Evolutionary conservation across 2,113 vertebrate genomes (phyloP).

Genomic region (Fukomys damarensis): DNA sequence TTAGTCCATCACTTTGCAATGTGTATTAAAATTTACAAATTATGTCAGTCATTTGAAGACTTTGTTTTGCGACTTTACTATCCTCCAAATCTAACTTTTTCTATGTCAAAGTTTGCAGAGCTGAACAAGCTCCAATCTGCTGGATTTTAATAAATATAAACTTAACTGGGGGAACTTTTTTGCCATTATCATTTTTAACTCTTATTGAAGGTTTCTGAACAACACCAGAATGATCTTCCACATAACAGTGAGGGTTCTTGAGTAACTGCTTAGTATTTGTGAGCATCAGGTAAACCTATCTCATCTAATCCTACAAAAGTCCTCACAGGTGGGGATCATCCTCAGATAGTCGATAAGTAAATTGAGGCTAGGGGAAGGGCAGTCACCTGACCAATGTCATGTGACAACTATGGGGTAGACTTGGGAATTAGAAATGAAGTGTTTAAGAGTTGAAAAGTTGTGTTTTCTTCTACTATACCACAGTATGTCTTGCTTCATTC

Average conservation of each 20-base stretch:
- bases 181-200: background rate
- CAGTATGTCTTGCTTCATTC: conserved; percentile 2
- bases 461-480: background rate
- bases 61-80: conserved; percentile 50
- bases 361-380: background rate
- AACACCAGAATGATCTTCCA: background rate
- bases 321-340: background rate
- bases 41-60: background rate
- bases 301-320: background rate
- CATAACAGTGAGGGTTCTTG: background rate
- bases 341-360: background rate
- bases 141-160: conserved; percentile 45
- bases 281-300: background rate
- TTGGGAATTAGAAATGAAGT: background rate
- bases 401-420: background rate
- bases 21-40: conserved; percentile 8
- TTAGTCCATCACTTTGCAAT: background rate
- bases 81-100: conserved; percentile 38
- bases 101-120: conserved; percentile 27
- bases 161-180: background rate
- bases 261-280: background rate
- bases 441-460: background rate
- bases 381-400: background rate
- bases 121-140: conserved; percentile 1
- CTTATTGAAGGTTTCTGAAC: background rate